Evolutionary conservation across 2,888 invertebrate genomes (phyloP).

Genomic region (Clepsis dumicolana): DNA sequence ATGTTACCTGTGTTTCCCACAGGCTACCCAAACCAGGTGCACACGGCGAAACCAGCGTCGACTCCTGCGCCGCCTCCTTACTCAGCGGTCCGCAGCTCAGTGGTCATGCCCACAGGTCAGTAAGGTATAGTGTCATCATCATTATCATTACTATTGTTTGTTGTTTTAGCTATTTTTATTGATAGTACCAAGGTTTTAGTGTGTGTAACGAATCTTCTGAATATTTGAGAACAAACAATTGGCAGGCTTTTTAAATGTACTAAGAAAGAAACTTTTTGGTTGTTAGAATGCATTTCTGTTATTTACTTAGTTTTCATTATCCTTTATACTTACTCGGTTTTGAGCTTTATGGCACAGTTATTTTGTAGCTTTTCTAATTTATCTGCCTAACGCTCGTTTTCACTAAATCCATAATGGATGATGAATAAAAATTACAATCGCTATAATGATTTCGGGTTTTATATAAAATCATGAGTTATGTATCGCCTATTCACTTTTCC

Average conservation of each 20-base stretch:
- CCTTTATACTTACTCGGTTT: too few species aligned
- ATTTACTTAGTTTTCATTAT: too few species aligned
- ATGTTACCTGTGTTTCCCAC: background rate
- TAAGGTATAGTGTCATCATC: slow-evolving; percentile 47
- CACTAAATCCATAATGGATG: too few species aligned
- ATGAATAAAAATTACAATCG: background rate
- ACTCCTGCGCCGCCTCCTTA: slow-evolving; percentile 94
- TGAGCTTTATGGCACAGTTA: too few species aligned
- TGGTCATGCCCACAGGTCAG: slow-evolving; percentile 75
- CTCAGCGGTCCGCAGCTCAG: slow-evolving; percentile 78
- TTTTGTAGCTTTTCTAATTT: background rate
- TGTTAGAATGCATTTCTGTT: too few species aligned
- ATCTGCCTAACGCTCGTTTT: too few species aligned
- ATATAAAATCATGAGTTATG: background rate
- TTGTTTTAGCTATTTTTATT: background rate
- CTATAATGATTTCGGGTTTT: background rate
- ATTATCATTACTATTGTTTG: slow-evolving; percentile 1
- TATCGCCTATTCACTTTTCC: background rate
- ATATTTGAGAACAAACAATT: too few species aligned
- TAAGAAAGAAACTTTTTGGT: too few species aligned
- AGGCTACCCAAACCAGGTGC: slow-evolving; percentile 79
- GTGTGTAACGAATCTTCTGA: too few species aligned
- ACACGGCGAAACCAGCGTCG: slow-evolving; percentile 90
- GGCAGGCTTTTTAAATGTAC: too few species aligned
- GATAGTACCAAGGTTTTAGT: too few species aligned